Evolutionary conservation across 2,797 vertebrate genomes (phyloP), one percentile per base, ranked within the genome.

Genomic region (Tiaroga cobitis): DNA sequence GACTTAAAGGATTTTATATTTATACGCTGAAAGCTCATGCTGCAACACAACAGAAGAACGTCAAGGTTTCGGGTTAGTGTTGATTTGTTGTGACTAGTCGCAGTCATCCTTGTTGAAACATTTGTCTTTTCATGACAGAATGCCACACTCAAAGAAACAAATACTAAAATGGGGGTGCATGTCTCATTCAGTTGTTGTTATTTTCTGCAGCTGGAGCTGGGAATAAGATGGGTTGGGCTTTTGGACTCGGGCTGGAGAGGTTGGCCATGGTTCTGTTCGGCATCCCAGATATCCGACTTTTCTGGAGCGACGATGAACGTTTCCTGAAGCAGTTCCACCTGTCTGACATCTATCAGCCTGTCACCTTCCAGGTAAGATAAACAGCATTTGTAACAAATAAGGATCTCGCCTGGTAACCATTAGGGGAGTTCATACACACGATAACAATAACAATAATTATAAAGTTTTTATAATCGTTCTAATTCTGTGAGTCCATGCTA

Each of bases 251-350:
- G 11, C 93, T 99, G 92, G 98, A 99, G 93, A 93, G 97, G 8
- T 91, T 99, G 89, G 97, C 97, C 86, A 98, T 99, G 97, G 94
- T 98, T 77, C 95, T 99, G 32, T 99, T 96, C 0, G 18, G 93
- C 72, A 97, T 98, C 90, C 96, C 97, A 0, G 97, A 99, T 89
- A 99, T 99, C 93, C 95, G 98, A 3, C 93, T 99, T 24, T 99
- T 99, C 93, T 99, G 97, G 97, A 98, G 97, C 76, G 92, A 94
- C 86, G 97, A 98, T 0, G 94, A 97, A 11, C 95, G 97, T 63
- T 98, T 98, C 93, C 92, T 97, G 81, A 92, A 91, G 34, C 98
- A 99, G 93, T 99, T 99, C 91, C 80, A 26, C 4, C 91, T 97
- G 21, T 81, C 93, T 11, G 92, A 96, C 87, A 89, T 98, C 90